phyloP scores from a whole-genome alignment of 2,797 vertebrate genomes.

The Hypotaenidia okinawae region DNA sequence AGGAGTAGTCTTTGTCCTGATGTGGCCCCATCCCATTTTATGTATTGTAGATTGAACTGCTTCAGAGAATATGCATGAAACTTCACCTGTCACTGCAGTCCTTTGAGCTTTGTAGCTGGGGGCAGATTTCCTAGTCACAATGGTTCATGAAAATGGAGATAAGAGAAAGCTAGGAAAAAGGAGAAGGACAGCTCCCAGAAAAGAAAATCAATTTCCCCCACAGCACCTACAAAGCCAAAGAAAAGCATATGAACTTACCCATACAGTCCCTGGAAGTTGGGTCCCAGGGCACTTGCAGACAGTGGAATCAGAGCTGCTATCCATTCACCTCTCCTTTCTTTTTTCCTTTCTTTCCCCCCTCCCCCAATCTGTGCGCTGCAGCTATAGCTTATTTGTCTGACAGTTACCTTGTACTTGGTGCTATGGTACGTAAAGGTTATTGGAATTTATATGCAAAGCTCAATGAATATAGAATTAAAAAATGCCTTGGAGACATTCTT shows the following conservation, averaged over 20 bases:
- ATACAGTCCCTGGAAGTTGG: neutral
- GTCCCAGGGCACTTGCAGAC: neutral
- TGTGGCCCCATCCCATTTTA: neutral
- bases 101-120: neutral
- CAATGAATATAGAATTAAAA: constrained; percentile 44
- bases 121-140: neutral
- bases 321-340: neutral
- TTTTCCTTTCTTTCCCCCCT: neutral
- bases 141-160: neutral
- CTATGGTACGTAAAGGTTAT: constrained; percentile 11
- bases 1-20: neutral
- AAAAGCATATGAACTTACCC: neutral
- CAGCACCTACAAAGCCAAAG: neutral
- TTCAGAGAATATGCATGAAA: neutral
- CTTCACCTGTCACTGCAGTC: neutral
- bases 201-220: neutral
- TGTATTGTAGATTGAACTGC: neutral
- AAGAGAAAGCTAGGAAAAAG: neutral
- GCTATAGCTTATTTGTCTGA: constrained; percentile 4
- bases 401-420: neutral
- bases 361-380: neutral
- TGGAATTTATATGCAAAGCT: constrained; percentile 61
- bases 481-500: constrained; percentile 30
- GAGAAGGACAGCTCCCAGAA: neutral
- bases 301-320: neutral